These are phyloP conservation scores for Phrynosoma platyrhinos DNA, from an alignment of 2,113 vertebrate species.

Conservation along the genomic window DNA sequence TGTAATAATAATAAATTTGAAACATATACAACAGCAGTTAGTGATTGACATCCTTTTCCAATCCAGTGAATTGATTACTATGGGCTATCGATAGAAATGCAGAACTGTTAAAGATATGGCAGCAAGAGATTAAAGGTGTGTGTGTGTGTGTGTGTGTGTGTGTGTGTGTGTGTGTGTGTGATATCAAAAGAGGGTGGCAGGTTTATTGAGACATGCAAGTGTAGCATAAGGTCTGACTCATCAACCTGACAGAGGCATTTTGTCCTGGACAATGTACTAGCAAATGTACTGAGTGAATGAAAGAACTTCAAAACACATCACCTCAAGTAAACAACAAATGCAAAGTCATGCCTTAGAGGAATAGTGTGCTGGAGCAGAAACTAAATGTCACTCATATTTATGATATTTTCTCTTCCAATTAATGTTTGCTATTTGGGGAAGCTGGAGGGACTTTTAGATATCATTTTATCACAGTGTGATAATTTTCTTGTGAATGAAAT, in stretches of 20 bases:
- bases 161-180: not conserved
- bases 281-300: conserved; percentile 36
- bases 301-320: conserved; percentile 24
- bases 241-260: conserved; percentile 13
- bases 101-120: conserved; percentile 29
- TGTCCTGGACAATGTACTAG: conserved; percentile 3
- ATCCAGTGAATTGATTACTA: conserved; percentile 1
- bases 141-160: too few relatives aligned
- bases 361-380: not conserved
- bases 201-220: conserved; percentile 35
- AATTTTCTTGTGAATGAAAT: not conserved
- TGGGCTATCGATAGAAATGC: conserved; percentile 16
- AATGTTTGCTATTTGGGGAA: not conserved
- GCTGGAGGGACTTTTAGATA: not conserved
- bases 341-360: conserved; percentile 1
- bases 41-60: not conserved
- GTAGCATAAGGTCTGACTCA: conserved; percentile 29
- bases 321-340: conserved; percentile 35
- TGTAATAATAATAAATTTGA: not conserved
- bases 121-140: not conserved
- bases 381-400: not conserved
- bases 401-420: not conserved
- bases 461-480: not conserved
- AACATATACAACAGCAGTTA: not conserved
- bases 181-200: not conserved